phyloP scores from a whole-genome alignment of 2,113 vertebrate genomes.

The Oncorhynchus masou region DNA sequence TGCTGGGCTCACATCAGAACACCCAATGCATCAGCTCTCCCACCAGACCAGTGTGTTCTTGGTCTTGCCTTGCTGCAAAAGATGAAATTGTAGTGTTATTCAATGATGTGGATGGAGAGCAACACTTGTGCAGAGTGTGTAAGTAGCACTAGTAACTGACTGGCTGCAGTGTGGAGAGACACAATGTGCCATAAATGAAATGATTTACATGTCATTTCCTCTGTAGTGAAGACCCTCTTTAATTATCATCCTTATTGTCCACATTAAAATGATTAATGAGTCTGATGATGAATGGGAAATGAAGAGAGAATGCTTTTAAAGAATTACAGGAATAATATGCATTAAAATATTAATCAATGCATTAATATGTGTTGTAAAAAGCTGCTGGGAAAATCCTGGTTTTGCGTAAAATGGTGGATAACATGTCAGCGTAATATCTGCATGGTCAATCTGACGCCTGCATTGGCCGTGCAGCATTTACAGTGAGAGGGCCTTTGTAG shows the following conservation, averaged over 20 bases:
- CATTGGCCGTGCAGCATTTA: too few species aligned
- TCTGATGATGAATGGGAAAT: neutral
- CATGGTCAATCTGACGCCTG: too few species aligned
- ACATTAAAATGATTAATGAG: neutral
- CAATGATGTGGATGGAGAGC: constrained; percentile 15
- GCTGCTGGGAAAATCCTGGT: too few species aligned
- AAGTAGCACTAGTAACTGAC: constrained; percentile 7
- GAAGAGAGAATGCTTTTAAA: neutral
- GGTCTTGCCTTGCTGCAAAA: neutral
- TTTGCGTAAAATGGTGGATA: neutral
- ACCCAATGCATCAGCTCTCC: neutral
- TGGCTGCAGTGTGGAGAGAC: neutral
- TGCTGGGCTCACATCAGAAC: too few species aligned
- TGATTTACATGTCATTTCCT: neutral
- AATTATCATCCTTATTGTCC: neutral
- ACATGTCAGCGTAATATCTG: neutral
- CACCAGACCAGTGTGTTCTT: neutral
- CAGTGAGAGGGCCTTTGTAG: too few species aligned
- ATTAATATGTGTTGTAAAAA: too few species aligned
- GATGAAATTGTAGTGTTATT: constrained; percentile 19
- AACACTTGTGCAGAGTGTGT: constrained; percentile 17
- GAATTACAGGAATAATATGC: neutral
- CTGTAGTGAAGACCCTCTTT: neutral
- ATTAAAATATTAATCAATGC: neutral
- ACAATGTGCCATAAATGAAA: neutral